Conservation (phyloP, 2,888 invertebrate species). For the Xestia ashworthii region DNA sequence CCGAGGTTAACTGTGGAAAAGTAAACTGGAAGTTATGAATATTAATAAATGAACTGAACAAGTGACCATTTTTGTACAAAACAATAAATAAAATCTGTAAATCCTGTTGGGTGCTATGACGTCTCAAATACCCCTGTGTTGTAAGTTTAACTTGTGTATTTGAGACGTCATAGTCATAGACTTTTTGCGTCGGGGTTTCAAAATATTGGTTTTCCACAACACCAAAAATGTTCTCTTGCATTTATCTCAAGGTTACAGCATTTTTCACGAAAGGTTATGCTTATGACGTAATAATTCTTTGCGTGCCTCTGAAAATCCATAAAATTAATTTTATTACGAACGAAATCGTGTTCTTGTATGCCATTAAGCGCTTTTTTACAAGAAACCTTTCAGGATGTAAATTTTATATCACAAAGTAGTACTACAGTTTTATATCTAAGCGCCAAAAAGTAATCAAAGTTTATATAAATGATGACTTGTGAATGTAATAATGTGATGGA, state of each 20-base stretch:
- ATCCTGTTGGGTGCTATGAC: background rate
- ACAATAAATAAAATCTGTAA: background rate
- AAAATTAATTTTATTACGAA: conserved; percentile 51
- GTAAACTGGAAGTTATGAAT: conserved; percentile 10
- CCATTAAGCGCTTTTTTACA: conserved; percentile 15
- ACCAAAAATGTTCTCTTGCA: background rate
- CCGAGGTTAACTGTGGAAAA: conserved; percentile 36
- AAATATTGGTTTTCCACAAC: background rate
- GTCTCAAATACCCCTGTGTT: no score
- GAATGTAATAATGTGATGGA: conserved; percentile 8
- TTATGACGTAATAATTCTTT: conserved; percentile 28
- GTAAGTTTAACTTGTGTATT: no score
- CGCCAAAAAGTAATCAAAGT: background rate
- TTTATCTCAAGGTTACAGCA: conserved; percentile 5
- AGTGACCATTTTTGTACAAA: background rate
- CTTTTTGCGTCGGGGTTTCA: background rate
- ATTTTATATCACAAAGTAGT: background rate
- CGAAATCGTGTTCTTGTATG: conserved; percentile 32
- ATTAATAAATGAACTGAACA: background rate
- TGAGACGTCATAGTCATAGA: no score
- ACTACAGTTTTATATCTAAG: conserved; percentile 8
- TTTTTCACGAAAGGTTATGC: conserved; percentile 24
- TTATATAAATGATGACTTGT: conserved; percentile 1
- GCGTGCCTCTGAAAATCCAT: conserved; percentile 47
- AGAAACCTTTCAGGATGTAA: conserved; percentile 11